Base-by-base conservation (phyloP, 2,113 vertebrate genomes). In the Colaptes auratus region DNA sequence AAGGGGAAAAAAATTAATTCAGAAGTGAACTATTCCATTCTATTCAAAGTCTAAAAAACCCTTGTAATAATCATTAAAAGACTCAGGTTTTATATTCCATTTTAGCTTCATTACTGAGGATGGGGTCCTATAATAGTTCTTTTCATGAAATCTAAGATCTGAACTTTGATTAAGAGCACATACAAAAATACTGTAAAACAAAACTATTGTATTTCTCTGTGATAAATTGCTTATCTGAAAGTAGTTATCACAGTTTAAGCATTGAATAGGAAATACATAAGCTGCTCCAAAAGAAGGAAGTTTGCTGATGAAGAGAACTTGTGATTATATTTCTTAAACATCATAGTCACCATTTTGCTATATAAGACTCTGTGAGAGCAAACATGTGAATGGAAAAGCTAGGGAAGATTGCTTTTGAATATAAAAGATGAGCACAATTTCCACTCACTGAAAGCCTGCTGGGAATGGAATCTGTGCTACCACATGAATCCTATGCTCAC, bases 371-470 rank as follows among this genome's bases (percentile, higher is more conserved):
- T 67, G 46, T 8, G 21, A 55, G 35, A 90, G 13, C 15, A 69
- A 87, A 77, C 17, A 31, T n/a, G 30, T 46, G 72, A 94, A 85
- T 50, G 31, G 25, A 18, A 89, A 66, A 59, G 23, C 50, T 56
- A 86, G 35, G 82, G 48, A 91, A 82, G 16, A 71, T 88, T 88
- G 53, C 8, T 76, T 25, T 72, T 78, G 82, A 92, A 88, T 58
- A 88, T n/a, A 86, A 92, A 93, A 94, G 63, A 92, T 66, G 15
- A 89, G 64, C 30, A 44, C 74, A 89, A 94, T 71, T 76, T 73
- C 91, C 59, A 48, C 23, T 73, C 35, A 72, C 75, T 81, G 82
- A 59, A 89, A 88, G 61, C 59, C 83, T 92, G 63, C 83, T 94
- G 86, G 65, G 63, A 82, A n/a, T 1, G 10, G 12, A 63, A 88